These are phyloP conservation scores for Anhinga anhinga DNA, from an alignment of 2,113 vertebrate species.

Conservation along the genomic window DNA sequence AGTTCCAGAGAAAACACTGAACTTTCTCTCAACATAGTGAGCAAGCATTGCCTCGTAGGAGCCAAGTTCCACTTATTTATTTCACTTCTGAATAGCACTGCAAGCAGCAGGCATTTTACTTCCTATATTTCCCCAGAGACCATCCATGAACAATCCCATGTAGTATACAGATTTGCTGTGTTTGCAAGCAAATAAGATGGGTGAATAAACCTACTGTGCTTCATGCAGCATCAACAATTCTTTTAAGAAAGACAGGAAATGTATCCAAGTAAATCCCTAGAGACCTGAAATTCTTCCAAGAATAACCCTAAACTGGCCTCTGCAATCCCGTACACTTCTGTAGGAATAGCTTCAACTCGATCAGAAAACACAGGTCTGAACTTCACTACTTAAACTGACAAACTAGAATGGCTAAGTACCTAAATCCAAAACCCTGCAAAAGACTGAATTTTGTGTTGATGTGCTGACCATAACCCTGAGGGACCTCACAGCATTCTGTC, in stretches of 20 bases:
- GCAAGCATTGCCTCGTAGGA: background rate
- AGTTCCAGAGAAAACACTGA: background rate
- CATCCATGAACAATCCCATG: background rate
- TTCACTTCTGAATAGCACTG: background rate
- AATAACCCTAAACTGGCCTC: conserved; percentile 63
- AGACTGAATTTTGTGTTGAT: background rate
- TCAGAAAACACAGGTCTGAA: background rate
- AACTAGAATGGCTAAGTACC: background rate
- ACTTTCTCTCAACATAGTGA: background rate
- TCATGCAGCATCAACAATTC: conserved; percentile 29
- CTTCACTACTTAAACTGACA: background rate
- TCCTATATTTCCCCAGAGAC: background rate
- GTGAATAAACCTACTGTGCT: background rate
- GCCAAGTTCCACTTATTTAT: background rate
- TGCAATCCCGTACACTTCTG: conserved; percentile 2
- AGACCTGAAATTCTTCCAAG: conserved; percentile 66
- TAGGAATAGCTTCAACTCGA: background rate
- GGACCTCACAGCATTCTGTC: background rate
- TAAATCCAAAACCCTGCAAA: background rate
- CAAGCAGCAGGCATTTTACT: background rate
- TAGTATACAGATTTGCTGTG: background rate
- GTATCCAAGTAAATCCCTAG: conserved; percentile 28
- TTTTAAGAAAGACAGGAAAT: conserved; percentile 33
- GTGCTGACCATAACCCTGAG: background rate
- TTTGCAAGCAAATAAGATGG: background rate